Conservation (phyloP, 2,113 vertebrate genomes). For the Odocoileus hemionus region DNA sequence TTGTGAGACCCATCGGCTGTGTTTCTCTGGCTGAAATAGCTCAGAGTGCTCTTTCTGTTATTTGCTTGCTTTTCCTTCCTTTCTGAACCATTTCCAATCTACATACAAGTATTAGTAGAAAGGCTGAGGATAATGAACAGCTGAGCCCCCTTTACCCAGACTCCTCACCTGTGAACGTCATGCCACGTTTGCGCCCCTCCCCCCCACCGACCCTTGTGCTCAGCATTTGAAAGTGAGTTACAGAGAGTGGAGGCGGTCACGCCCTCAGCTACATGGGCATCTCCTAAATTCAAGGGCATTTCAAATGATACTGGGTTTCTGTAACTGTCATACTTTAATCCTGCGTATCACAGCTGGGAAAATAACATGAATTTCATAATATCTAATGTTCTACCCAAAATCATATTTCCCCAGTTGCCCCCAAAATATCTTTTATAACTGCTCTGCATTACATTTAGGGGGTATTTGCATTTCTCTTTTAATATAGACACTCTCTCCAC, state of each 20-base stretch:
- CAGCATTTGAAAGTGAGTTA: neutral
- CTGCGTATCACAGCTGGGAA: neutral
- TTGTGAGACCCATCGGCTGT: neutral
- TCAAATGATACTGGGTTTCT: neutral
- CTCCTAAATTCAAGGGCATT: neutral
- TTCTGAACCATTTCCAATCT: neutral
- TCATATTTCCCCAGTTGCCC: neutral
- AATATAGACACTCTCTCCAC: neutral
- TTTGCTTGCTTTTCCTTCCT: neutral
- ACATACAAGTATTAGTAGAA: neutral
- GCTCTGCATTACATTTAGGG: neutral
- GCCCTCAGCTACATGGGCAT: neutral
- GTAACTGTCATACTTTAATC: neutral
- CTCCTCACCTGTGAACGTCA: rapidly evolving
- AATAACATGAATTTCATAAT: neutral
- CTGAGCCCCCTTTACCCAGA: neutral
- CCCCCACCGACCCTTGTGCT: neutral
- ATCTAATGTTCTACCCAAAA: neutral
- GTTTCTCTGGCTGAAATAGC: neutral
- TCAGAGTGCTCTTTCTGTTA: neutral
- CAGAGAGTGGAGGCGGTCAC: too few relatives aligned
- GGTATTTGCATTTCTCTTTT: neutral
- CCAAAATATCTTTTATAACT: neutral
- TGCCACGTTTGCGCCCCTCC: neutral
- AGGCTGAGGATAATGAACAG: neutral